Evolutionary conservation across 2,797 vertebrate species (phyloP), one percentile per base, ranked within the genome.

Genomic region (Percopsis omiscomaycus): DNA sequence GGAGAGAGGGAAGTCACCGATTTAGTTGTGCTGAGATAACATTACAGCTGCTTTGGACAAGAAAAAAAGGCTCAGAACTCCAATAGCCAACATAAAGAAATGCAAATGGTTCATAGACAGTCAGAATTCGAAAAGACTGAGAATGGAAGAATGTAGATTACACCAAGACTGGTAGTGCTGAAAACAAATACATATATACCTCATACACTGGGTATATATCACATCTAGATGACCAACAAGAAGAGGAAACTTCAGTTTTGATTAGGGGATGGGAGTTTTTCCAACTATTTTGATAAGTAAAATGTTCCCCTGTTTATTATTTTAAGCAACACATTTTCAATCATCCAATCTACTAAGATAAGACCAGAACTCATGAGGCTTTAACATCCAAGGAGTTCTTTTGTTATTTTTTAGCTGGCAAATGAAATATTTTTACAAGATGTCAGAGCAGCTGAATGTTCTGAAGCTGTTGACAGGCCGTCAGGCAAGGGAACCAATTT

Each of bases 231-330:
- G 64, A 70, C 12, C 46, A 70, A 79, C 65, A 76, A 71, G 70
- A 82, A 76, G 73, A 60, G 56, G 73, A 67, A 54, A 74, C 73
- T 78, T 74, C 68, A 63, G 73, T 71, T 69, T 59, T 59, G 45
- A 48, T 4, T 14, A 47, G 14, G 37, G 14, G 29, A 11, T 30
- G 53, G 12, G 6, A 0, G 12, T 12, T 32, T n/a, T 32, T 11
- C 8, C 3, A 37, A 6, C 3, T 15, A 15, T 22, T 22, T 22
- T 15, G 8, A 51, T 27, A 16, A 51, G n/a, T 15, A 16, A 51
- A 42, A 42, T 3, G 2, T 42, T 42, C 37, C 9, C 37, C 37
- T 42, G 37, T 42, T 10, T 42, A 42, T 42, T 42, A 9, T 42
- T 8, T 42, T 42, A 42, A 42, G 37, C 37, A 42, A 42, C 9